Evolutionary conservation across 1,140 invertebrate genomes (phyloP).

Genomic region (Oedothorax gibbosus): DNA sequence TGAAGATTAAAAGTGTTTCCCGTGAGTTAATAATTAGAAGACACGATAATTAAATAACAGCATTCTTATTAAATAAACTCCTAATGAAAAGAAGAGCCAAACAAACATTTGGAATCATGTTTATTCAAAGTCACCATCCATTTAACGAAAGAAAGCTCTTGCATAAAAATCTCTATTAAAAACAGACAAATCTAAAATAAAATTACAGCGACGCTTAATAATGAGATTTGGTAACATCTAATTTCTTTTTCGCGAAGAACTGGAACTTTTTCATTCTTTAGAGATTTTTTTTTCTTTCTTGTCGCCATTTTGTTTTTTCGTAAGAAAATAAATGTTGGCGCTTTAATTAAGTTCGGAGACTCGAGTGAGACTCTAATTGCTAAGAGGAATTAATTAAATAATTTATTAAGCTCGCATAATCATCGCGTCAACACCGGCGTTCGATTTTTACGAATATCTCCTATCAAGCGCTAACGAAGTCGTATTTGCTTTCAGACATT

Average conservation of each 20-base stretch:
- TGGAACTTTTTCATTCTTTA: background rate
- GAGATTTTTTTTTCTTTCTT: background rate
- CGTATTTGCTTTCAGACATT: conserved; percentile 54
- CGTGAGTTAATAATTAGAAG: too few relatives aligned
- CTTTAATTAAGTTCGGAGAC: conserved; percentile 53
- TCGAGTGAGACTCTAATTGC: conserved; percentile 51
- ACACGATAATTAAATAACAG: too few relatives aligned
- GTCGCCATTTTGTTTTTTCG: too few relatives aligned
- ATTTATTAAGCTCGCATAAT: conserved; percentile 61
- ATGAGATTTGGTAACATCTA: conserved; percentile 31
- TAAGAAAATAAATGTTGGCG: conserved; percentile 58
- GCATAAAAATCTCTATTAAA: conserved; percentile 22
- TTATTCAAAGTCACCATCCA: conserved; percentile 10
- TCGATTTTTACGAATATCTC: conserved; percentile 60
- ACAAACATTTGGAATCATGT: conserved; percentile 41
- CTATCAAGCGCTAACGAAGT: conserved; percentile 57
- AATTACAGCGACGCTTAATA: conserved; percentile 29
- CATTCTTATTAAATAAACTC: too few relatives aligned
- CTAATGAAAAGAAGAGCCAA: background rate
- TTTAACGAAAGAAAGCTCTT: background rate
- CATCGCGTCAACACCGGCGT: conserved; percentile 58
- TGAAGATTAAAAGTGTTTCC: too few relatives aligned
- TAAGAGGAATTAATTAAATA: conserved; percentile 61
- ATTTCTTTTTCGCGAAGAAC: conserved; percentile 19
- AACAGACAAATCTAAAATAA: conserved; percentile 21